These are phyloP conservation scores for Myxocyprinus asiaticus DNA, from an alignment of 2,113 vertebrate species.

Conservation along the genomic window DNA sequence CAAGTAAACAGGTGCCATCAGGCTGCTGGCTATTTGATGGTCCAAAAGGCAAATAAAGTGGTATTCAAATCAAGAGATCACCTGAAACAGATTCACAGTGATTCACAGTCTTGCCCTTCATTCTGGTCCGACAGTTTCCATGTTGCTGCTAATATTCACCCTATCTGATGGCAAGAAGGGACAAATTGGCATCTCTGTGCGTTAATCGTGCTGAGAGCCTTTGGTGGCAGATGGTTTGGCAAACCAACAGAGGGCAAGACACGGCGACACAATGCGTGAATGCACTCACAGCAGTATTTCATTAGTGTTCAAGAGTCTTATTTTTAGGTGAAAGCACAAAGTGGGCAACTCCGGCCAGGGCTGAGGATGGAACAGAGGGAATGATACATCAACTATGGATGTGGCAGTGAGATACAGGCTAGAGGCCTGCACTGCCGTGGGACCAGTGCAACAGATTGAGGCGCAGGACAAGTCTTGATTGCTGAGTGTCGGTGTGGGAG, in stretches of 20 bases:
- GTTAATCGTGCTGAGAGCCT: slow-evolving; percentile 34
- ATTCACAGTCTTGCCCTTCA: background rate
- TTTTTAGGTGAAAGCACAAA: slow-evolving; percentile 14
- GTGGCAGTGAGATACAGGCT: background rate
- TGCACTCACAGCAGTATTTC: slow-evolving; percentile 44
- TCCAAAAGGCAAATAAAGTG: no score
- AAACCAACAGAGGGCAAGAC: slow-evolving; percentile 48
- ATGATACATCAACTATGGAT: background rate
- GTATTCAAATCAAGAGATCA: background rate
- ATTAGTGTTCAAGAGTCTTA: slow-evolving; percentile 42
- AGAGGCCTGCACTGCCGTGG: no score
- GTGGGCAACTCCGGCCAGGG: background rate
- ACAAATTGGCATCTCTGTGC: slow-evolving; percentile 38
- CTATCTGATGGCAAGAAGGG: slow-evolving; percentile 17
- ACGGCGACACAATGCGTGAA: slow-evolving; percentile 17
- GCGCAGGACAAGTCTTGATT: no score
- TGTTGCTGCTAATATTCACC: slow-evolving; percentile 25
- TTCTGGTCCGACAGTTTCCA: slow-evolving; percentile 18
- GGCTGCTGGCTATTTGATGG: no score
- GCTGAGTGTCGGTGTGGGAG: no score
- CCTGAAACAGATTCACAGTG: background rate
- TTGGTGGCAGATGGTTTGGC: slow-evolving; percentile 53
- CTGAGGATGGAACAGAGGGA: background rate
- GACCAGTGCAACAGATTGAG: no score
- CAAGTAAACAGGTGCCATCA: no score